phyloP scores from a whole-genome alignment of 2,888 invertebrate genomes.

The Eupelmus urozonus region DNA sequence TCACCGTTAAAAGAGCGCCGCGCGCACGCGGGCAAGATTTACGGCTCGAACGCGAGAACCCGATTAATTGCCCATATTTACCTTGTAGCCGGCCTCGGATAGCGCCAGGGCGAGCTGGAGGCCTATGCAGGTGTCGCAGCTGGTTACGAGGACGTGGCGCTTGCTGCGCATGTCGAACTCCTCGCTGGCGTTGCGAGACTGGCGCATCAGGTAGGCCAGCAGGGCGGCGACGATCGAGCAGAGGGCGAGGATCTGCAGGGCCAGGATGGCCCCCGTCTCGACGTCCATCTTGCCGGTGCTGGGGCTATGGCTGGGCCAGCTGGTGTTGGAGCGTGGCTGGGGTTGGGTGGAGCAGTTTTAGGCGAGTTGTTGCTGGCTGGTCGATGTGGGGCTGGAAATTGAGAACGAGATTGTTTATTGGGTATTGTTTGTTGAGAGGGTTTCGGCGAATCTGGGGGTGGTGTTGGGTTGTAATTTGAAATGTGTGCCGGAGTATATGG shows the following conservation, averaged over 20 bases:
- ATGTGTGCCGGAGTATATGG: too few species aligned
- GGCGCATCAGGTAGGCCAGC: slow-evolving; percentile 86
- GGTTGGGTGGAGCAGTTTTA: too few species aligned
- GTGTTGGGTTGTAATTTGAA: too few species aligned
- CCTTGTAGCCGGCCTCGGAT: slow-evolving; percentile 73
- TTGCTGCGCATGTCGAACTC: slow-evolving; percentile 81
- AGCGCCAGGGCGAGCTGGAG: slow-evolving; percentile 81
- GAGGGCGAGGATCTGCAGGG: slow-evolving; percentile 88
- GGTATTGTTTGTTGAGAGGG: too few species aligned
- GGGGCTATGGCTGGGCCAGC: neutral
- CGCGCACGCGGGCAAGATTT: too few species aligned
- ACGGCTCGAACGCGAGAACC: neutral
- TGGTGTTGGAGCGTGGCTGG: neutral
- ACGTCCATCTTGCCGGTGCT: slow-evolving; percentile 82
- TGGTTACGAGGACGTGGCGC: slow-evolving; percentile 87
- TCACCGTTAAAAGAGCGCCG: too few species aligned
- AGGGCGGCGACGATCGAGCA: slow-evolving; percentile 91
- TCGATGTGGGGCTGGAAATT: too few species aligned
- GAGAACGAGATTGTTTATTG: too few species aligned
- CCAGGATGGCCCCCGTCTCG: slow-evolving; percentile 88
- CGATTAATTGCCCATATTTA: slow-evolving; percentile 54
- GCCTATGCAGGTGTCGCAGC: slow-evolving; percentile 88
- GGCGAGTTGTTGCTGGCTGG: too few species aligned
- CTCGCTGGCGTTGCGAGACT: slow-evolving; percentile 80
- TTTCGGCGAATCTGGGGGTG: too few species aligned